Evolutionary conservation across 2,113 vertebrate genomes (phyloP), one percentile per base, ranked within the genome.

Genomic region (Glaucomys volans): DNA sequence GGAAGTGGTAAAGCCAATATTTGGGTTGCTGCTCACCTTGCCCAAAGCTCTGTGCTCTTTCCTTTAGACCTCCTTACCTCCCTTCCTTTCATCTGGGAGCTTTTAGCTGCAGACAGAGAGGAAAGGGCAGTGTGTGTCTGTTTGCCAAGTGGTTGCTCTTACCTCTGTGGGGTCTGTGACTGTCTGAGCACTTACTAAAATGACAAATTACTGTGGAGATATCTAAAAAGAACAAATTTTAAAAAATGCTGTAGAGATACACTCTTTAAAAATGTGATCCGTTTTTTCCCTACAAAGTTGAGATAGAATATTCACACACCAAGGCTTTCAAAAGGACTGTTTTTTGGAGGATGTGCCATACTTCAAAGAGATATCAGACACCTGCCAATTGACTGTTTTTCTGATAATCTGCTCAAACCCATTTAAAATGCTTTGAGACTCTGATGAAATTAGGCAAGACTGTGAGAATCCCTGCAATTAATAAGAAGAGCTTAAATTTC

Each of bases 61-160:
- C 32, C 40, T 80, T 50, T 37, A 7, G 17, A 12, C 6, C 32
- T 17, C 17, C 8, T 4, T 5, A 0, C 59, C 30, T 82, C 32
- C 40, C 20, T 42, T 50, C 62, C 40, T 87, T 80, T 62, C 37
- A 5, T 52, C n/a, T 69, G 75, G 18, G 40, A 22, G 64, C 75
- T 94, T 80, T 89, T 28, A 89, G 79, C 75, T 44, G 50, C 69
- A 92, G 90, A 95, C 52, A 82, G 57, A 90, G 88, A 76, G 75
- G 76, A 79, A 66, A 90, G 80, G 50, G 83, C n/a, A 9, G 28
- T 2, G 0, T 16, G 44, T 40, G 50, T 89, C 83, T 76, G 86
- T 54, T 66, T 26, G 2, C 66, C 75, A 57, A 17, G 35, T 82
- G 93, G 59, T 30, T 44, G 26, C 40, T 72, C 8, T 50, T 28